Evolutionary conservation across 30 jellyfish, hydroid and myxozoan genomes (phyloP).

Genomic region (Mastigias papua): DNA sequence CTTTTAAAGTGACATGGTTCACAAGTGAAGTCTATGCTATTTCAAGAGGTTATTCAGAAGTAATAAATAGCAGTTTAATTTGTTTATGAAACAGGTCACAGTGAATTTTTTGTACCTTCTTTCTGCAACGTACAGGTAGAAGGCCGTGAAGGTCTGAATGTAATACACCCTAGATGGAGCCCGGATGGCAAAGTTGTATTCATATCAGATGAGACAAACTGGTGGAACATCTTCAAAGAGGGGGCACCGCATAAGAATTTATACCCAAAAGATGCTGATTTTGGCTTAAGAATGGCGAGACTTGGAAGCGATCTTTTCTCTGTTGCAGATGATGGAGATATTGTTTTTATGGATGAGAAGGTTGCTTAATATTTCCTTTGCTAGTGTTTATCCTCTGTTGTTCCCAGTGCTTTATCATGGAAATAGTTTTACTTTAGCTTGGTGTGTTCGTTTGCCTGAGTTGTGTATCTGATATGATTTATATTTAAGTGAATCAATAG

Average conservation of each 20-base stretch:
- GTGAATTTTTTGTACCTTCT: background rate
- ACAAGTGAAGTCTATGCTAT: too few species aligned
- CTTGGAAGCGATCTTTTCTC: conserved; percentile 68
- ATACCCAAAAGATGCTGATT: conserved; percentile 49
- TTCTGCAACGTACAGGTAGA: conserved; percentile 48
- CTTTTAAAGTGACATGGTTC: too few species aligned
- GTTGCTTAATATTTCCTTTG: background rate
- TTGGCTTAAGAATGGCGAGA: conserved; percentile 73
- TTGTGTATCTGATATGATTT: too few species aligned
- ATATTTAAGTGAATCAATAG: too few species aligned
- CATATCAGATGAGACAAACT: conserved; percentile 74
- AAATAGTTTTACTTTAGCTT: too few species aligned
- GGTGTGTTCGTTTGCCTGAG: too few species aligned
- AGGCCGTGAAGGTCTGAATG: conserved; percentile 74
- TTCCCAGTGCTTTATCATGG: too few species aligned
- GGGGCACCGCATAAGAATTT: conserved; percentile 47
- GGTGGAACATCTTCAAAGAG: conserved; percentile 89
- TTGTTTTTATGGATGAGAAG: conserved; percentile 57
- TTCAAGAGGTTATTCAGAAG: too few species aligned
- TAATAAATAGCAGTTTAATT: too few species aligned
- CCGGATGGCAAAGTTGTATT: conserved; percentile 64
- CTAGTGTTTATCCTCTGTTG: too few species aligned
- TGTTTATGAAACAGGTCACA: background rate
- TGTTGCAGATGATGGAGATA: conserved; percentile 50
- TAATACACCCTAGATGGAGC: conserved; percentile 84